A percentile compares a stretch with the other conserved stretches of the same genome.
Conservation (phyloP, 2,797 vertebrate species). For the Geotrypetes seraphini region DNA sequence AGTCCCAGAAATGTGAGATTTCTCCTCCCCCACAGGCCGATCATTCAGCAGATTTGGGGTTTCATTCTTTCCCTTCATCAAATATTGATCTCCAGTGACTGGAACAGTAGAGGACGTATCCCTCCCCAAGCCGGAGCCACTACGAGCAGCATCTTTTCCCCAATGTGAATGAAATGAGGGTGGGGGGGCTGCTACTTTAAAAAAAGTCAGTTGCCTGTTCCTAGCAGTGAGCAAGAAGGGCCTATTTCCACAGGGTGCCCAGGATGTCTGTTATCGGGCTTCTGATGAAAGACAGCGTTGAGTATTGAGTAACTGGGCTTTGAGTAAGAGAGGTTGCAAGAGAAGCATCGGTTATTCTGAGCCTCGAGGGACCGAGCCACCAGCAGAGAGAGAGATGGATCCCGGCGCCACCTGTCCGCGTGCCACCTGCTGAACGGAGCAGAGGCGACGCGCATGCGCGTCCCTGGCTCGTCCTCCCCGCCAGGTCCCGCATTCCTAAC, state of each 20-base stretch:
- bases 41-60: too few species aligned
- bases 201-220: too few species aligned
- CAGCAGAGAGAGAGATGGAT: background rate
- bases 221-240: too few species aligned
- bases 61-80: too few species aligned
- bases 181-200: too few species aligned
- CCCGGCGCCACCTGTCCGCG: constrained; percentile 63
- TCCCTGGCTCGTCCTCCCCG: background rate
- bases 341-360: constrained; percentile 36
- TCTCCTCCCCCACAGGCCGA: too few species aligned
- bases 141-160: too few species aligned
- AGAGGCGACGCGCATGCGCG: constrained; percentile 47
- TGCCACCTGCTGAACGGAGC: constrained; percentile 72
- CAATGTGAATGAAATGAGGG: too few species aligned
- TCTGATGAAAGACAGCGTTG: background rate
- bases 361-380: constrained; percentile 25
- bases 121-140: too few species aligned
- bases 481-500: constrained; percentile 10
- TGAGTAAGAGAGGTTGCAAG: constrained; percentile 34
- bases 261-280: background rate
- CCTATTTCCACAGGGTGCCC: background rate
- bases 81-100: too few species aligned
- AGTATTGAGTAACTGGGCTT: background rate
- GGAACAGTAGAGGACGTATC: too few species aligned
- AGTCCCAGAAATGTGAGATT: too few species aligned